A percentile compares a stretch with the other conserved stretches of the same genome.
Conservation (phyloP, 2,888 invertebrate genomes). For the Lithophane socia region DNA sequence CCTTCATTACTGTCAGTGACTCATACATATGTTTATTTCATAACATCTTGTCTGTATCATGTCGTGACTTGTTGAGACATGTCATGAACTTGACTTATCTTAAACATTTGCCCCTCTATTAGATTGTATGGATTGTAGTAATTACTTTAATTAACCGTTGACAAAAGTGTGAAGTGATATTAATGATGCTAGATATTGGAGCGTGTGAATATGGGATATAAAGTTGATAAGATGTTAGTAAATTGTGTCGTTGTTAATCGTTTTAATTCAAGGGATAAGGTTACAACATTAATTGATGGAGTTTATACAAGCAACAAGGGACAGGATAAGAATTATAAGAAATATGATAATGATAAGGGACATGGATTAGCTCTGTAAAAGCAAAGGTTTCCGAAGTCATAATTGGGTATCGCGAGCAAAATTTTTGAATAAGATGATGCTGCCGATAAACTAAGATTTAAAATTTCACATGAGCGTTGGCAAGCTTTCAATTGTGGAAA, state of each 20-base stretch:
- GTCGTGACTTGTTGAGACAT: constrained; percentile 87
- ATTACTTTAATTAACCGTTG: constrained; percentile 81
- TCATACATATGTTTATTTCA: constrained; percentile 80
- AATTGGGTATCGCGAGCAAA: not conserved
- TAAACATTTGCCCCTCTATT: constrained; percentile 79
- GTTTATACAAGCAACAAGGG: not conserved
- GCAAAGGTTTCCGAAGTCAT: not conserved
- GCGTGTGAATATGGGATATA: constrained; percentile 70
- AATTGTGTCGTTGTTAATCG: constrained; percentile 37
- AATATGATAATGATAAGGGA: not conserved
- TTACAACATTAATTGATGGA: constrained; percentile 25
- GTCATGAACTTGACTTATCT: constrained; percentile 87
- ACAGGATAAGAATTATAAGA: not conserved
- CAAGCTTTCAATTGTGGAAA: not conserved
- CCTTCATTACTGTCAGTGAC: constrained; percentile 75
- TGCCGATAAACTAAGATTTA: not conserved
- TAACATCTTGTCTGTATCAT: constrained; percentile 80
- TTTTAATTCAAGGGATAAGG: constrained; percentile 28
- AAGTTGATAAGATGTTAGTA: constrained; percentile 25
- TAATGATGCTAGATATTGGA: constrained; percentile 67
- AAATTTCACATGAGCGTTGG: not conserved
- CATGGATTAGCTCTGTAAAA: not conserved
- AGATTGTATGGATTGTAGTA: constrained; percentile 81
- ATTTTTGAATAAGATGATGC: not conserved
- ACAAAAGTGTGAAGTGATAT: constrained; percentile 72